Evolutionary conservation across 2,113 vertebrate genomes (phyloP), one percentile per base, ranked within the genome.

Genomic region (Engraulis encrasicolus): DNA sequence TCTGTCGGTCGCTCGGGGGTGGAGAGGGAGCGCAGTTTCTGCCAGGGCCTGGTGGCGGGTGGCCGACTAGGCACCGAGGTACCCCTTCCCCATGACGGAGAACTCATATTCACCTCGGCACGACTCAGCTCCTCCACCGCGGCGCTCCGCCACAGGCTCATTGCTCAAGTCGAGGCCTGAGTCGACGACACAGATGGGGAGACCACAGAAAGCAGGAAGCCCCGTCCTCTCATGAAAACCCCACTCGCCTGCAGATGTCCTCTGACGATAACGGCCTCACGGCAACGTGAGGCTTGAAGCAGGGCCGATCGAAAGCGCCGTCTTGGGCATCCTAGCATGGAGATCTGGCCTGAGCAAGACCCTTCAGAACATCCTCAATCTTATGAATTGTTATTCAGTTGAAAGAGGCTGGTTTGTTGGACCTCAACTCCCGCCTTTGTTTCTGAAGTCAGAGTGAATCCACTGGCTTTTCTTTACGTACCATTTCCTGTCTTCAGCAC

Each of bases 401-500:
- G 31, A 27, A 66, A 66, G 23, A 31, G 23, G 6, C 23, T 66
- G 15, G 58, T 7, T 31, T 66, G 58, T 7, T n/a, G 58, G 1
- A 61, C 6, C 54, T 23, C 54, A 66, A 27, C n/a, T 66, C 58
- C 58, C 31, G 23, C 31, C 23, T 66, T 66, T 66, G 58, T 66
- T 66, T 14, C 58, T 12, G 36, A 86, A 50, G 78, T 78, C 50
- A 50, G 78, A 71, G 23, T n/a, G n/a, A n/a, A n/a, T 85, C 50
- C 48, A 82, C 77, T 78, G 50, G 49, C 54, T 80, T 81, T 80
- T 48, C 82, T 86, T 49, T 20, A 82, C 83, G 38, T 54, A 82
- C 84, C 81, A 85, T 78, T 90, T 91, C 66, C 89, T 85, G 84
- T 54, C 91, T 84, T 86, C 81, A 83, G 84, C 17, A 19, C 80